A percentile compares a stretch with the other conserved stretches of the same genome.
Conservation (phyloP, 2,888 invertebrate genomes). For the Fissipunctia ypsillon region DNA sequence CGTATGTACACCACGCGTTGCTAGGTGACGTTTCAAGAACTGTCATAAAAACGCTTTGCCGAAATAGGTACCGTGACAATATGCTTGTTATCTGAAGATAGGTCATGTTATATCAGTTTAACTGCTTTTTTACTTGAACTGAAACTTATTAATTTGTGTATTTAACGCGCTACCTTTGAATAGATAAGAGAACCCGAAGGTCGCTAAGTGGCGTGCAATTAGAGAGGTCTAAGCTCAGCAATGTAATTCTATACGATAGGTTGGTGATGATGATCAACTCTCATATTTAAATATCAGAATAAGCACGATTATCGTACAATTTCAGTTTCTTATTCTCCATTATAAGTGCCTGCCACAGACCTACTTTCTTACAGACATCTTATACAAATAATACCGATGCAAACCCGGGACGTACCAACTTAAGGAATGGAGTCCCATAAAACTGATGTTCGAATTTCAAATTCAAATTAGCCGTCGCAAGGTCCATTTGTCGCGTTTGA, state of each 20-base stretch:
- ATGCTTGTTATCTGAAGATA: constrained; percentile 28
- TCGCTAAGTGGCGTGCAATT: background rate
- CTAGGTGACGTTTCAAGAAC: constrained; percentile 18
- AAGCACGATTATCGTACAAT: background rate
- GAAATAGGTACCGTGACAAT: constrained; percentile 34
- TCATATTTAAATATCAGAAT: background rate
- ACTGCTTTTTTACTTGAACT: background rate
- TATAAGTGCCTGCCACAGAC: background rate
- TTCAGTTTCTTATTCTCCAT: background rate
- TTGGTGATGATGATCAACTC: background rate
- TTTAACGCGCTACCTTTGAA: background rate
- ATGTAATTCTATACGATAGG: no score
- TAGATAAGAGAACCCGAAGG: background rate
- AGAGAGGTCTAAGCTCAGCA: no score
- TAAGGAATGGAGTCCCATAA: constrained; percentile 74
- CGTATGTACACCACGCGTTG: constrained; percentile 6
- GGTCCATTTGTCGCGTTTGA: constrained; percentile 78
- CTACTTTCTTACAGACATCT: constrained; percentile 52
- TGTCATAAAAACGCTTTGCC: constrained; percentile 7
- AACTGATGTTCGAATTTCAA: constrained; percentile 75
- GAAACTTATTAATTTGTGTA: background rate
- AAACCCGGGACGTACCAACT: constrained; percentile 60
- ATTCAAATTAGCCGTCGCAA: constrained; percentile 87
- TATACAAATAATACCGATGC: constrained; percentile 64
- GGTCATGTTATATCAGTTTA: constrained; percentile 8